A percentile compares a stretch with the other conserved stretches of the same genome.
phyloP scores from a whole-genome alignment of 2,888 invertebrate genomes.

The Drosophila mimetica region DNA sequence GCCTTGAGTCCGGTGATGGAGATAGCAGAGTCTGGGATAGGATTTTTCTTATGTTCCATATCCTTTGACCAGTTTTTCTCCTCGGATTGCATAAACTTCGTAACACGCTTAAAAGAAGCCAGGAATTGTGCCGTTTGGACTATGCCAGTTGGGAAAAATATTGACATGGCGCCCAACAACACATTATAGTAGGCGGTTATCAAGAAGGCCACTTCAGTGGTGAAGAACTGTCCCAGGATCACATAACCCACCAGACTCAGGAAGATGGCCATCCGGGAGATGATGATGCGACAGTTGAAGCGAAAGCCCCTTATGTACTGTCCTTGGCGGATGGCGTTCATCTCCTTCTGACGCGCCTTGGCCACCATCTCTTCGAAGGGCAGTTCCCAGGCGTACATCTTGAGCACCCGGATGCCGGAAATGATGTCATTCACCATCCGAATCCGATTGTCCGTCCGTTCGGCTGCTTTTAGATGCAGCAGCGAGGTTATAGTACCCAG shows the following conservation, averaged over 20 bases:
- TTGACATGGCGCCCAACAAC: constrained; percentile 92
- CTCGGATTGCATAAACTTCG: constrained; percentile 87
- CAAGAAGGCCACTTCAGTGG: constrained; percentile 93
- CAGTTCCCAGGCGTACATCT: constrained; percentile 98
- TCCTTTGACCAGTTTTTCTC: constrained; percentile 82
- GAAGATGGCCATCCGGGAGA: constrained; percentile 95
- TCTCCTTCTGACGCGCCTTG: constrained; percentile 86
- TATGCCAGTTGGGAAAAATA: constrained; percentile 93
- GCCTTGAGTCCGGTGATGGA: constrained; percentile 87
- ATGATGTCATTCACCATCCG: constrained; percentile 96
- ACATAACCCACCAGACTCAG: constrained; percentile 92
- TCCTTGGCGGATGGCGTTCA: constrained; percentile 87
- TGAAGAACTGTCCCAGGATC: constrained; percentile 89
- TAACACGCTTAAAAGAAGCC: constrained; percentile 86
- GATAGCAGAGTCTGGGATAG: constrained; percentile 85
- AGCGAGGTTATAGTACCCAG: constrained; percentile 91
- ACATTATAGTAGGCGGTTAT: constrained; percentile 95
- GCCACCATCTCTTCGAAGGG: constrained; percentile 92
- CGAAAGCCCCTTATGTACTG: constrained; percentile 89
- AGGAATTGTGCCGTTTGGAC: constrained; percentile 87
- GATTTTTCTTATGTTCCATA: constrained; percentile 76
- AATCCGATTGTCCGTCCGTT: constrained; percentile 94
- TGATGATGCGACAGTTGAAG: constrained; percentile 89
- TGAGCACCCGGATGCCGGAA: constrained; percentile 94
- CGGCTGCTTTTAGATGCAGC: constrained; percentile 91